A percentile compares a stretch with the other conserved stretches of the same genome.
These are phyloP conservation scores for Temnothorax unifasciatus DNA, from an alignment of 2,888 invertebrate genomes.

Conservation along the genomic window DNA sequence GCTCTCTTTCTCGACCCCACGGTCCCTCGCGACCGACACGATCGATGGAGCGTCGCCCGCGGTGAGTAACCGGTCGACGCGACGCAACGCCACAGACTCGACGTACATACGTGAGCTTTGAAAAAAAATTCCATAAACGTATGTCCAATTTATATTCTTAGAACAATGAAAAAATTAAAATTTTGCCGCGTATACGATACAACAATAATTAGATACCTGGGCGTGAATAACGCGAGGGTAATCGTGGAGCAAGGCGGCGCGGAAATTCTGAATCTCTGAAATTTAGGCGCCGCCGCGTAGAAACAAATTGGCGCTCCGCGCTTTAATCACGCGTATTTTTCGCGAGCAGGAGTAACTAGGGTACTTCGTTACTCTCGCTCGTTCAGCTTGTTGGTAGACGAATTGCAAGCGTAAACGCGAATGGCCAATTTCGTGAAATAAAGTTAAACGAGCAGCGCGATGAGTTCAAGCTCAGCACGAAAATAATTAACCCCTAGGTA, in stretches of 20 bases:
- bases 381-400: conserved; percentile 38
- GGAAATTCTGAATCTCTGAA: conserved; percentile 8
- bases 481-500: conserved; percentile 44
- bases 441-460: conserved; percentile 47
- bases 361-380: conserved; percentile 40
- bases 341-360: conserved; percentile 23
- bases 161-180: background rate
- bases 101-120: conserved; percentile 24
- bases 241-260: background rate
- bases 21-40: conserved; percentile 78
- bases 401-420: conserved; percentile 45
- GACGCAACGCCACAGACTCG: background rate
- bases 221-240: background rate
- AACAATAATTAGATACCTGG: background rate
- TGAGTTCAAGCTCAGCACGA: conserved; percentile 47
- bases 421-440: conserved; percentile 44
- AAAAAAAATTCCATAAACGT: background rate
- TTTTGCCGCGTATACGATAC: background rate
- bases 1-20: conserved; percentile 51
- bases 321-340: conserved; percentile 36
- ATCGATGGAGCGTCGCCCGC: conserved; percentile 85
- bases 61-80: conserved; percentile 84
- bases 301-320: conserved; percentile 7
- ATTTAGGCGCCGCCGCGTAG: background rate
- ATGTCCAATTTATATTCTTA: background rate